Percentiles rank a stretch among this genome's conserved stretches.
Conservation (phyloP, 2,797 vertebrate species). For the Periparus ater region DNA sequence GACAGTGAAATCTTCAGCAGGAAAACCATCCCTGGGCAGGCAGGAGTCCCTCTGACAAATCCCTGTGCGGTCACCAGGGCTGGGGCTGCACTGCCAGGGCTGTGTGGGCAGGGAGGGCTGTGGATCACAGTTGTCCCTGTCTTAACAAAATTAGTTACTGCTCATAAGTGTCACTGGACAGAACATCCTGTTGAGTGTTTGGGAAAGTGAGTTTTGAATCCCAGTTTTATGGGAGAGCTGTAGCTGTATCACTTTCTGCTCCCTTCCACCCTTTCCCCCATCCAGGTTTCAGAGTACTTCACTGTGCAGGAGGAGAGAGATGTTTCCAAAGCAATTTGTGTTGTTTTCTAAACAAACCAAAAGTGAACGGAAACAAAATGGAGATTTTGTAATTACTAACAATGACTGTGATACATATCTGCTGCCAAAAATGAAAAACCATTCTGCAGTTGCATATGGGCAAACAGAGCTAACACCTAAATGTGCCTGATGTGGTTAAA, state of each 20-base stretch:
- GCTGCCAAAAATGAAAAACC: neutral
- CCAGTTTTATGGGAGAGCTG: neutral
- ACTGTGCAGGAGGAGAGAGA: neutral
- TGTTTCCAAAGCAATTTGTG: neutral
- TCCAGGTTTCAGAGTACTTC: neutral
- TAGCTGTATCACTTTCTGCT: neutral
- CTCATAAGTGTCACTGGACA: rapidly evolving
- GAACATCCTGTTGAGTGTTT: rapidly evolving
- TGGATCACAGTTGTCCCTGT: neutral
- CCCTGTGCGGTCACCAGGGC: rapidly evolving
- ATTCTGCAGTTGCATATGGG: neutral
- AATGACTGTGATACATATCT: neutral
- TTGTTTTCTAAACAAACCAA: neutral
- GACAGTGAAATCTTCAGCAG: neutral
- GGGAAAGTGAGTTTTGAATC: neutral
- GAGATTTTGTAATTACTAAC: neutral
- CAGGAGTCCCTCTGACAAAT: neutral
- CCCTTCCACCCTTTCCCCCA: neutral
- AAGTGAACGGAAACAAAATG: neutral
- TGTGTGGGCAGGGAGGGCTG: neutral
- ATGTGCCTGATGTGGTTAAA: neutral
- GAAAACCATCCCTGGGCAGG: neutral
- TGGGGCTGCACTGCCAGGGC: neutral
- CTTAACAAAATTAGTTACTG: rapidly evolving
- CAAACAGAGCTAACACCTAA: neutral